Percentiles rank a stretch among this genome's conserved stretches.
phyloP scores from a whole-genome alignment of 2,888 invertebrate species.

The Zaprionus lineosus region DNA sequence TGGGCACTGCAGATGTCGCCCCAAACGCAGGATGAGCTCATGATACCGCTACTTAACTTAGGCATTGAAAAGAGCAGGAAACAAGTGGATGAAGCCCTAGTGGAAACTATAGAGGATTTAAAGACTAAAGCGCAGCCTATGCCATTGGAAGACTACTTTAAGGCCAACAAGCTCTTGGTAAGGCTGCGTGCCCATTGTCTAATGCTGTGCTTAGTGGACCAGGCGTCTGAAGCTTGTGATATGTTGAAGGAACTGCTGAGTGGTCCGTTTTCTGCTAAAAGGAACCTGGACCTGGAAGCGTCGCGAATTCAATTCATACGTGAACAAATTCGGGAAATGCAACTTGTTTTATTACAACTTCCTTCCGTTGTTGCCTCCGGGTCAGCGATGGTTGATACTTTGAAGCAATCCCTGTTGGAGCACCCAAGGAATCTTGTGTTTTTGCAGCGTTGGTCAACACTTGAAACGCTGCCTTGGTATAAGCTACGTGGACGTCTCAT shows the following conservation, averaged over 20 bases:
- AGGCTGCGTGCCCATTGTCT: slow-evolving; percentile 70
- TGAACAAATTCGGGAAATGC: slow-evolving; percentile 83
- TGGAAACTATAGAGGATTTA: slow-evolving; percentile 20
- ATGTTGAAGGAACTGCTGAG: slow-evolving; percentile 38
- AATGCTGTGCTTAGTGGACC: slow-evolving; percentile 56
- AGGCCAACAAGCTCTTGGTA: slow-evolving; percentile 70
- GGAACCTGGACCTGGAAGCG: slow-evolving; percentile 24
- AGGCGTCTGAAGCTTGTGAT: slow-evolving; percentile 58
- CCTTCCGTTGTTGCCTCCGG: slow-evolving; percentile 2
- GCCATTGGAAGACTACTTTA: slow-evolving; percentile 78
- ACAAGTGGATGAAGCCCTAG: slow-evolving; percentile 60
- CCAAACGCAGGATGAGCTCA: too few species aligned
- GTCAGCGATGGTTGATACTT: slow-evolving; percentile 53
- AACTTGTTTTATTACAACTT: slow-evolving; percentile 73
- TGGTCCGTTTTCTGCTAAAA: slow-evolving; percentile 39
- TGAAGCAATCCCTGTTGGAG: slow-evolving; percentile 82
- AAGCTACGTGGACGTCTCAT: slow-evolving; percentile 83
- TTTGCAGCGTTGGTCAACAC: slow-evolving; percentile 83
- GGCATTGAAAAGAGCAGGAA: too few species aligned
- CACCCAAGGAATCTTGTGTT: slow-evolving; percentile 86
- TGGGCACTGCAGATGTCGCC: slow-evolving; percentile 42
- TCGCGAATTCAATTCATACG: slow-evolving; percentile 63
- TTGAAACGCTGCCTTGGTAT: slow-evolving; percentile 84
- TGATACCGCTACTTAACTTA: too few species aligned
- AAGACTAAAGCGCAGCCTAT: slow-evolving; percentile 21